Conservation (phyloP, 2,797 vertebrate genomes). For the Xenentodon cancila region DNA sequence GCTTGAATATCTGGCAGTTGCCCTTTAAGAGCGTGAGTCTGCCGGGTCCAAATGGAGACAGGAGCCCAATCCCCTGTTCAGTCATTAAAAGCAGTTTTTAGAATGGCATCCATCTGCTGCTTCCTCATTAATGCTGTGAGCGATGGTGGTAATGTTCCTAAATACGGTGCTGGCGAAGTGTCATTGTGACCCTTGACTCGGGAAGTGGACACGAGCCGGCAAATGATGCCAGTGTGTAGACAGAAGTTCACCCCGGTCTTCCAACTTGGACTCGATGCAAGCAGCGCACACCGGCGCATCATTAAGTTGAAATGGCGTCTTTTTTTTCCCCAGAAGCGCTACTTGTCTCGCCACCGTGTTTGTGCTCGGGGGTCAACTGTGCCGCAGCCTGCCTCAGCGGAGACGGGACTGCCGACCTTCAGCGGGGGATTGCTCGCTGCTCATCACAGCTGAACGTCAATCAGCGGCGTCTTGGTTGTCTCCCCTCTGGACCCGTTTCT, state of each 20-base stretch:
- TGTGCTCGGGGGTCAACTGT: constrained; percentile 9
- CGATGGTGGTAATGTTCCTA: constrained; percentile 78
- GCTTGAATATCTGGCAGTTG: constrained; percentile 71
- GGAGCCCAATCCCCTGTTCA: constrained; percentile 73
- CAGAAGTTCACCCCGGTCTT: constrained; percentile 52
- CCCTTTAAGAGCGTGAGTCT: constrained; percentile 77
- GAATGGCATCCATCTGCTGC: constrained; percentile 81
- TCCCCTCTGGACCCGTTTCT: constrained; percentile 18
- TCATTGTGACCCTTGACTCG: constrained; percentile 75
- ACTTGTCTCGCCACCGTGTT: neutral
- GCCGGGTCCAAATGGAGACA: constrained; percentile 69
- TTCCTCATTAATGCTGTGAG: constrained; percentile 79
- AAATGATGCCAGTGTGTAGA: constrained; percentile 72
- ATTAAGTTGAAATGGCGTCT: constrained; percentile 61
- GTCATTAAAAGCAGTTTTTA: constrained; percentile 79
- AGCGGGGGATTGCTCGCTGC: constrained; percentile 3
- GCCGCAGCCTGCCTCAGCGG: constrained; percentile 19
- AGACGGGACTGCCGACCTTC: neutral
- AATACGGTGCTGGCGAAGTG: constrained; percentile 74
- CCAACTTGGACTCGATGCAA: constrained; percentile 49
- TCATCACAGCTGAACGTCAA: constrained; percentile 33
- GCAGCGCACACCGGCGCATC: constrained; percentile 35
- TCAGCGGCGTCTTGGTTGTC: constrained; percentile 27
- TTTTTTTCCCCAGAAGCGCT: constrained; percentile 23
- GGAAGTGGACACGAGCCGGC: constrained; percentile 73